A percentile compares a stretch with the other conserved stretches of the same genome.
Evolutionary conservation across 2,888 invertebrate species (phyloP).

Genomic region (Nomada hirtipes): DNA sequence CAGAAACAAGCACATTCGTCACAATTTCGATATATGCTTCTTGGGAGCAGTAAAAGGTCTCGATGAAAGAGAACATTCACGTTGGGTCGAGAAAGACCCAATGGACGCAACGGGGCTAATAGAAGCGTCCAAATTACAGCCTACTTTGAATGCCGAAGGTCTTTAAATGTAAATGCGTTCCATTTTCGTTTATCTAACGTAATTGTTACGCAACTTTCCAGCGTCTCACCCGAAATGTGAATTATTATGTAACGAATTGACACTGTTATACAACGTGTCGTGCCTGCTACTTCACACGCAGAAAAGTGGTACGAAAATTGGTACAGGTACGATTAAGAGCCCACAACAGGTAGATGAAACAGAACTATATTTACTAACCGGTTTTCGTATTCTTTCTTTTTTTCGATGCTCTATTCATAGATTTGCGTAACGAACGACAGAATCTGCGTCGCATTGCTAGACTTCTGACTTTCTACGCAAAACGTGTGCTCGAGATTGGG

Average conservation of each 20-base stretch:
- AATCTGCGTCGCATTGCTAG: background rate
- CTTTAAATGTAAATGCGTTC: background rate
- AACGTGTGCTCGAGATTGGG: background rate
- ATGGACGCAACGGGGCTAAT: too few relatives aligned
- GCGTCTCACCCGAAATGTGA: conserved; percentile 8
- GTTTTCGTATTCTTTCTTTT: conserved; percentile 21
- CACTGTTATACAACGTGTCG: conserved; percentile 20
- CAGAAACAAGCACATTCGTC: too few relatives aligned
- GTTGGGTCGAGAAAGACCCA: too few relatives aligned
- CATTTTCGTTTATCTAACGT: background rate
- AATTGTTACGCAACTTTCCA: conserved; percentile 21
- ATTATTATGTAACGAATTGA: conserved; percentile 28
- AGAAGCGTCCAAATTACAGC: background rate
- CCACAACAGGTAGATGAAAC: conserved; percentile 14
- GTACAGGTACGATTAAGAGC: conserved; percentile 22
- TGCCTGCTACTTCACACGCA: background rate
- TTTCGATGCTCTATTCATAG: conserved; percentile 13
- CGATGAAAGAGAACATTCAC: too few relatives aligned
- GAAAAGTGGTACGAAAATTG: conserved; percentile 21
- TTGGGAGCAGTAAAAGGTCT: too few relatives aligned
- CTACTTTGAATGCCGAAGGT: background rate
- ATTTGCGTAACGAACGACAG: conserved; percentile 27
- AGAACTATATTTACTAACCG: conserved; percentile 34
- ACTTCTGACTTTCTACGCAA: conserved; percentile 15
- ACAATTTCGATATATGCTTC: too few relatives aligned